phyloP scores from a whole-genome alignment of 2,113 vertebrate species.

The Neopipo cinnamomea region DNA sequence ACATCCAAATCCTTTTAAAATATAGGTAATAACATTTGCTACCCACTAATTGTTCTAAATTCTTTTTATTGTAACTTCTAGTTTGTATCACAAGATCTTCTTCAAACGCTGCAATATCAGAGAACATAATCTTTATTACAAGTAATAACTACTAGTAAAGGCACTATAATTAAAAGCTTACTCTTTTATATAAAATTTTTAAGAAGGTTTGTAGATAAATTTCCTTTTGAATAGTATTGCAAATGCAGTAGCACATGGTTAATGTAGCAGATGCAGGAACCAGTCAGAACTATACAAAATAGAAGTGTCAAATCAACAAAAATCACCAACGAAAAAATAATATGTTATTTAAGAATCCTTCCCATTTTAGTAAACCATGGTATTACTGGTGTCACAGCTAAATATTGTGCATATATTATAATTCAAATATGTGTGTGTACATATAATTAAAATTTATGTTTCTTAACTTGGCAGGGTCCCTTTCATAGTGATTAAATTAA shows the following conservation, averaged over 20 bases:
- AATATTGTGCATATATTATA: not conserved
- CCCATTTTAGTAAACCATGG: not conserved
- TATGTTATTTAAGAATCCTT: not conserved
- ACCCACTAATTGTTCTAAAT: not conserved
- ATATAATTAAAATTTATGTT: slow-evolving; percentile 33
- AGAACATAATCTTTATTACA: not conserved
- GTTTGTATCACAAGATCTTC: not conserved
- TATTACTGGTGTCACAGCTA: not conserved
- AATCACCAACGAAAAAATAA: not conserved
- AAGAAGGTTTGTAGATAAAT: not conserved
- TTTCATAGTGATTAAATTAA: slow-evolving; percentile 40
- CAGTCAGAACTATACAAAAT: not conserved
- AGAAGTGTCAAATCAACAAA: not conserved
- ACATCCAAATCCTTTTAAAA: slow-evolving; percentile 22
- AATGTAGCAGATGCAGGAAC: not conserved
- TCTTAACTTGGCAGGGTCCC: slow-evolving; percentile 24
- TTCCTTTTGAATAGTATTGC: not conserved
- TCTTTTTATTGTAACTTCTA: not conserved
- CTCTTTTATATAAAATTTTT: not conserved
- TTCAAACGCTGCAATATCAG: not conserved
- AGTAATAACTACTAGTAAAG: slow-evolving; percentile 1
- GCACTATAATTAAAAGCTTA: not conserved
- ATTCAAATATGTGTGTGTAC: not conserved
- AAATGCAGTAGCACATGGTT: not conserved
- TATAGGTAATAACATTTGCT: slow-evolving; percentile 21